A percentile compares a stretch with the other conserved stretches of the same genome.
These are phyloP conservation scores for Rynchops niger DNA, from an alignment of 2,113 vertebrate species.

Conservation along the genomic window DNA sequence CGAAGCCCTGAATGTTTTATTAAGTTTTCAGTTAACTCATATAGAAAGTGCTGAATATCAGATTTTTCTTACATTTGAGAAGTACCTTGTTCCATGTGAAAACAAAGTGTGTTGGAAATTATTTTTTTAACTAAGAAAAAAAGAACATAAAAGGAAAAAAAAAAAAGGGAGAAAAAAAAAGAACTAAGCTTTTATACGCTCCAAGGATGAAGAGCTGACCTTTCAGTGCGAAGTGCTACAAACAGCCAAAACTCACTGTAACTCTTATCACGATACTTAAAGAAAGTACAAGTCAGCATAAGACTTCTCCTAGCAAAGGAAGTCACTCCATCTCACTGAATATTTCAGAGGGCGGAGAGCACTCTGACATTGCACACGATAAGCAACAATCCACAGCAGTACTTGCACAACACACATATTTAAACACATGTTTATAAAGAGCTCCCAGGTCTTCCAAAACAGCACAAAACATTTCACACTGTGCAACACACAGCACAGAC, in stretches of 20 bases:
- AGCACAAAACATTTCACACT: not conserved
- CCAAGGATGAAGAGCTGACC: not conserved
- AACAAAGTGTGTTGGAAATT: not conserved
- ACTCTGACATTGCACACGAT: not conserved
- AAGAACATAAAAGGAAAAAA: not conserved
- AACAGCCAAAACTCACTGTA: slow-evolving; percentile 9
- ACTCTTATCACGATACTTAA: not conserved
- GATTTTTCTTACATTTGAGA: slow-evolving; percentile 2
- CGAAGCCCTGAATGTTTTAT: not conserved
- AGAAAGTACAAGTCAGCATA: not conserved
- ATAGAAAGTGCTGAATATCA: not conserved
- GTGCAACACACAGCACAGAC: not conserved
- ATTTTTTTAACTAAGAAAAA: not conserved
- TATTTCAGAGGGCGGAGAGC: not conserved
- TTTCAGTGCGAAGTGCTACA: not conserved
- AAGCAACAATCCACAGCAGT: not conserved
- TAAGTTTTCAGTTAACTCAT: not conserved
- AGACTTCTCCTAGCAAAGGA: not conserved
- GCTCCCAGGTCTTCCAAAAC: not conserved
- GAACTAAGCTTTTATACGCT: not conserved
- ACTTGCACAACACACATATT: not conserved
- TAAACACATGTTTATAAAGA: not conserved
- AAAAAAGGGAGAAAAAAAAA: not conserved
- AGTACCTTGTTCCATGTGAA: not conserved
- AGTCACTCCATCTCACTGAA: not conserved